Evolutionary conservation across 2,113 vertebrate species (phyloP), one percentile per base, ranked within the genome.

Genomic region (Hymenochirus boettgeri): DNA sequence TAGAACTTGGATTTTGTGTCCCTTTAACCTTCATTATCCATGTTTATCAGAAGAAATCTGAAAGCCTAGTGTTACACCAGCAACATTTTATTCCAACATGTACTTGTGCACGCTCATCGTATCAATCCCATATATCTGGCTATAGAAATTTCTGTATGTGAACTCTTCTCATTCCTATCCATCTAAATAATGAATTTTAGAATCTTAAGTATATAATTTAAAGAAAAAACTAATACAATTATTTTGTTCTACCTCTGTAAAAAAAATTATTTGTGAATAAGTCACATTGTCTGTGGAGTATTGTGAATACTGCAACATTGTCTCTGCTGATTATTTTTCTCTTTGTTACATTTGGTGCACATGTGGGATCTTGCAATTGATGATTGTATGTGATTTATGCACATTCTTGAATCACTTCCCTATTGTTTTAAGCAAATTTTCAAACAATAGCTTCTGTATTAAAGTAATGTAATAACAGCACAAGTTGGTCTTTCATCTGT

Each of bases 221-320:
- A 7, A 3, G n/a, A n/a, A 73, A 3, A 71, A 67, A 65, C 80
- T 72, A 62, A 75, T 75, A 79, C 73, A 78, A 81, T 80, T 88
- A 84, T 89, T 91, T 90, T 88, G 85, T 85, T 88, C 83, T 89
- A 83, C 85, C 73, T 83, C 80, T 88, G 85, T 81, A 80, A 84
- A 83, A 82, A n/a, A 83, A 65, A 73, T 74, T 65, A 72, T 72
- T 81, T 88, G 82, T 85, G 83, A 91, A 90, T 90, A 90, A 91
- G 88, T 88, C 72, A 74, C 59, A 46, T 76, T 77, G 82, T 90
- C 62, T 76, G 84, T 85, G 84, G 75, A 82, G 77, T 85, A 77
- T 45, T 73, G 78, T 76, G 80, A 72, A 73, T 82, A 71, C 75
- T 69, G 81, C 76, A 82, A 75, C 61, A 57, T 47, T 19, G 69